Conservation (phyloP, 1,140 invertebrate genomes). For the Trissolcus basalis region DNA sequence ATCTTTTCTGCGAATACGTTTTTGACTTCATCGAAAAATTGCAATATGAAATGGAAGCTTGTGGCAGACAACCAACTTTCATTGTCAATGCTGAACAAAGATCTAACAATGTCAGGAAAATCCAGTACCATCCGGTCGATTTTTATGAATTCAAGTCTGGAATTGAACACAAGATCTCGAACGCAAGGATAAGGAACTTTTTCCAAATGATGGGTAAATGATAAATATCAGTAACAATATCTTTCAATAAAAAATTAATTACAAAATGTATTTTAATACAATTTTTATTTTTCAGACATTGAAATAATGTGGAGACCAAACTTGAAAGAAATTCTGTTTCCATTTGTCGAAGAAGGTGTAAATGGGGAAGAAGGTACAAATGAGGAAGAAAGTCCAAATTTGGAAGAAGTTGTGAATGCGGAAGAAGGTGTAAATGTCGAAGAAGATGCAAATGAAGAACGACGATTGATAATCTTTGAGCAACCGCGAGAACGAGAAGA, state of each 20-base stretch:
- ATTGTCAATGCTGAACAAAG: constrained; percentile 10
- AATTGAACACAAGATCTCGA: constrained; percentile 15
- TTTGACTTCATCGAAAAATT: not conserved
- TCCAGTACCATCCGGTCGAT: constrained; percentile 4
- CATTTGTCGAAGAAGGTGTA: not conserved
- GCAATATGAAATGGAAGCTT: not conserved
- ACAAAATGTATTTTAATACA: not conserved
- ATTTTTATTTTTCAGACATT: constrained; percentile 1
- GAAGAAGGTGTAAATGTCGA: constrained; percentile 49
- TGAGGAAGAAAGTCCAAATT: no score
- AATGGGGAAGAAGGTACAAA: no score
- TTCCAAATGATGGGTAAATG: constrained; percentile 6
- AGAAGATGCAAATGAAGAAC: not conserved
- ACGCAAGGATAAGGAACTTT: not conserved
- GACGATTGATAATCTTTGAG: not conserved
- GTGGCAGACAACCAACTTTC: constrained; percentile 3
- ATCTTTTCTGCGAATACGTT: constrained; percentile 8
- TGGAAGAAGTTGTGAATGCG: no score
- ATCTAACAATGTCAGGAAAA: constrained; percentile 5
- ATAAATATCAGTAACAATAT: no score
- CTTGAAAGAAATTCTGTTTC: constrained; percentile 1
- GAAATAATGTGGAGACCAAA: not conserved
- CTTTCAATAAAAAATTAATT: no score
- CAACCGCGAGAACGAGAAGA: no score
- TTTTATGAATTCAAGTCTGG: constrained; percentile 10